phyloP scores from a whole-genome alignment of 2,888 invertebrate species.

The Creontiades dilutus region DNA sequence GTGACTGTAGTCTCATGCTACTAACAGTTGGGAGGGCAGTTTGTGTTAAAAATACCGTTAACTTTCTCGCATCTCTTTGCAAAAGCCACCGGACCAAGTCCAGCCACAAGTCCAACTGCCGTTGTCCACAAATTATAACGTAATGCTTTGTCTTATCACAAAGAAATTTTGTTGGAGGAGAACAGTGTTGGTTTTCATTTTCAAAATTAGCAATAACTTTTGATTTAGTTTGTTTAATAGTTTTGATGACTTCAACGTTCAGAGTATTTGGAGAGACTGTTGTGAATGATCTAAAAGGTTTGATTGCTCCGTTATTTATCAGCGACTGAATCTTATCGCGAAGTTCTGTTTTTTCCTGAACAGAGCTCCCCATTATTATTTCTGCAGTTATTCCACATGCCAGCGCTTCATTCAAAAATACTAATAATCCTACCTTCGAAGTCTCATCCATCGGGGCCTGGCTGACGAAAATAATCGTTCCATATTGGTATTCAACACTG shows the following conservation, averaged over 20 bases:
- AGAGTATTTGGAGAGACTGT: not conserved
- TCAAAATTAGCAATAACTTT: not conserved
- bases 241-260: conserved; percentile 11
- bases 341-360: not conserved
- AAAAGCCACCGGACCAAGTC: conserved; percentile 47
- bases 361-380: not conserved
- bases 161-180: not conserved
- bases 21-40: not conserved
- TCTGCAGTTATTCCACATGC: conserved; percentile 27
- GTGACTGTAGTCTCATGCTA: not conserved
- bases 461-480: conserved; percentile 11
- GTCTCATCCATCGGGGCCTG: not conserved
- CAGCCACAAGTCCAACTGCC: conserved; percentile 37
- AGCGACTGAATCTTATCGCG: not conserved
- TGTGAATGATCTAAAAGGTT: conserved; percentile 3
- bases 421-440: conserved; percentile 13
- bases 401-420: not conserved
- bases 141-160: conserved; percentile 44
- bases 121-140: conserved; percentile 32
- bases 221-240: not conserved
- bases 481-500: conserved; percentile 13
- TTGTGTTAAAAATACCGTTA: conserved; percentile 47
- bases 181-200: not conserved
- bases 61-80: conserved; percentile 6
- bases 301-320: not conserved